Base-by-base conservation (phyloP, 2,113 vertebrate genomes). In the Rhinopomastus cyanomelas region DNA sequence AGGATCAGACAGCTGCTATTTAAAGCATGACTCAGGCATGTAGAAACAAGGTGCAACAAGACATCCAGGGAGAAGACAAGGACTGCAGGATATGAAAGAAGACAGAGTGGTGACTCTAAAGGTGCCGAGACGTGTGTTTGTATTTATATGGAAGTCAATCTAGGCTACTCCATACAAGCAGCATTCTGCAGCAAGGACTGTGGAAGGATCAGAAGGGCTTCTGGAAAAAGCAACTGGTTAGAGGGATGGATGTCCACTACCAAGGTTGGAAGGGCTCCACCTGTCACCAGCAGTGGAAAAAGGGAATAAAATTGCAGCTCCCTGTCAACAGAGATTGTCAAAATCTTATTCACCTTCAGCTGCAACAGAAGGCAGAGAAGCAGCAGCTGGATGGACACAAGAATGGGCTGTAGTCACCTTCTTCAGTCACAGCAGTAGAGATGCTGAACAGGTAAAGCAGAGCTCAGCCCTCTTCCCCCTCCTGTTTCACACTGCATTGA, bases 1-100 rank as follows among this genome's bases (percentile, higher is more conserved):
- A 84, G 78, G 94, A 91, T 93, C 68, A 95, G 91, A 95, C 90
- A 87, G 78, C 56, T 89, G 42, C 88, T 88, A 88, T 73, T 94
- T 91, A 91, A 88, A 91, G 77, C 83, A 92, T 89, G 87, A 96
- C 64, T 88, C 91, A 77, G 77, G 85, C 73, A 68, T 92, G 67
- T 39, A 95, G 92, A 87, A 87, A 90, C 82, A 92, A 93, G 94
- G 83, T 93, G 74, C 52, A 87, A 88, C 93, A 52, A 90, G 85
- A 44, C 53, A 79, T 39, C 16, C 27, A 84, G 87, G 46, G 69
- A 90, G 25, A n/a, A 88, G 56, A 49, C 61, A 81, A 61, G 76
- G 77, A 79, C 56, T 64, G 59, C 37, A 85, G 65, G 66, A 61
- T 61, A 44, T 42, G 81, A 76, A 53, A 83, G 81, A 44, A 52